Conservation (phyloP, 2,888 invertebrate species). For the Dyspetes luteomarginatus region DNA sequence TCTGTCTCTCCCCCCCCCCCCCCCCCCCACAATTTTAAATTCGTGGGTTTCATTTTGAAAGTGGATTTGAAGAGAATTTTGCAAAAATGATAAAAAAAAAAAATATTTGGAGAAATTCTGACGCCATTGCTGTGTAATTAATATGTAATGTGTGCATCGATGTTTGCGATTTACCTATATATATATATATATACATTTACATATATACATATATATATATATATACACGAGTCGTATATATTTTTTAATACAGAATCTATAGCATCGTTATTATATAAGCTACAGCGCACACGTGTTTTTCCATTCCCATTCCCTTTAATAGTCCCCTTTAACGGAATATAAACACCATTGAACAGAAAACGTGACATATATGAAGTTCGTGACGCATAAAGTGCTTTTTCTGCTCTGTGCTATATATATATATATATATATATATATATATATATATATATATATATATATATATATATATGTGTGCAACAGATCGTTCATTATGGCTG, state of each 20-base stretch:
- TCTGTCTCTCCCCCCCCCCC: too few species aligned
- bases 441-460: too few species aligned
- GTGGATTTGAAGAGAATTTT: too few species aligned
- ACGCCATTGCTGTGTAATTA: slow-evolving; percentile 9
- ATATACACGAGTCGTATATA: background rate
- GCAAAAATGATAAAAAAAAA: too few species aligned
- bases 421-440: too few species aligned
- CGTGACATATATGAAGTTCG: slow-evolving; percentile 36
- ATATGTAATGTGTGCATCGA: background rate
- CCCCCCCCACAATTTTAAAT: too few species aligned
- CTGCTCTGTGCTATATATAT: too few species aligned
- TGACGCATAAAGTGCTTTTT: slow-evolving; percentile 59
- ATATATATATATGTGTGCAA: too few species aligned
- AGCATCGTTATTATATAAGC: slow-evolving; percentile 33
- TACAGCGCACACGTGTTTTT: slow-evolving; percentile 41
- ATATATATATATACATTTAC: background rate
- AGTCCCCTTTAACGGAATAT: slow-evolving; percentile 60
- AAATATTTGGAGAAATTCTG: too few species aligned
- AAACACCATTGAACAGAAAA: slow-evolving; percentile 57
- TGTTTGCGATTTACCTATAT: too few species aligned
- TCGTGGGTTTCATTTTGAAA: too few species aligned
- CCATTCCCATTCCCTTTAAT: slow-evolving; percentile 65
- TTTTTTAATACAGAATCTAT: background rate
- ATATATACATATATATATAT: background rate
- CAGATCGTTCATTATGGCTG: too few species aligned